phyloP scores from a whole-genome alignment of 2,888 invertebrate genomes.

The Diaprepes abbreviatus region DNA sequence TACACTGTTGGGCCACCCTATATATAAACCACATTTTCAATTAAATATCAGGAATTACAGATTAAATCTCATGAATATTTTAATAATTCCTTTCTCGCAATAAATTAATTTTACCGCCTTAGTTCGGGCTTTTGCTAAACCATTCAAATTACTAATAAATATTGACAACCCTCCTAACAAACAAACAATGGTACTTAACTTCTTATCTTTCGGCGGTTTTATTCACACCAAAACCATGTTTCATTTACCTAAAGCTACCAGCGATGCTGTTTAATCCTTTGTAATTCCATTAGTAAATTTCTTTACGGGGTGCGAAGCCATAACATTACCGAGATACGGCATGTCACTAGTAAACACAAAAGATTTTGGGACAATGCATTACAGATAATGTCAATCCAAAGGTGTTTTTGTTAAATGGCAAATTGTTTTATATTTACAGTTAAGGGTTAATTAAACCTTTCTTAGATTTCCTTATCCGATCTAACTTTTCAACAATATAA shows the following conservation, averaged over 20 bases:
- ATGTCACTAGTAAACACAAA: neutral
- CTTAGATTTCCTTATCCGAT: neutral
- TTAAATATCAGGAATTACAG: too few relatives aligned
- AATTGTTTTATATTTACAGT: neutral
- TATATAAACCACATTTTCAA: too few relatives aligned
- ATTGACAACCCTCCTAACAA: neutral
- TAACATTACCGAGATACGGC: slow-evolving; percentile 3
- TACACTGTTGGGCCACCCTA: too few relatives aligned
- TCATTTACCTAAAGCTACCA: slow-evolving; percentile 23
- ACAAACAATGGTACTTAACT: slow-evolving; percentile 1
- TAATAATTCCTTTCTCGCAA: too few relatives aligned
- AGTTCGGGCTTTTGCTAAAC: too few relatives aligned
- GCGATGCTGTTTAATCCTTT: slow-evolving; percentile 22
- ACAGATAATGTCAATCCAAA: slow-evolving; percentile 14
- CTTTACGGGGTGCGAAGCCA: slow-evolving; percentile 17
- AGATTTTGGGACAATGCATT: slow-evolving; percentile 1
- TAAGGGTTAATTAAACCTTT: neutral
- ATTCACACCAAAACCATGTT: slow-evolving; percentile 21
- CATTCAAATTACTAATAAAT: too few relatives aligned
- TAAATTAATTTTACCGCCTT: too few relatives aligned
- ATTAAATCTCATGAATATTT: too few relatives aligned
- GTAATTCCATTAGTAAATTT: slow-evolving; percentile 29
- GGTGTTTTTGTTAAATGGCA: neutral
- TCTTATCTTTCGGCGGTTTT: slow-evolving; percentile 16
- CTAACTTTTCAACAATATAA: too few relatives aligned